Conservation (phyloP, 1,140 invertebrate genomes). For the Sinella curviseta region DNA sequence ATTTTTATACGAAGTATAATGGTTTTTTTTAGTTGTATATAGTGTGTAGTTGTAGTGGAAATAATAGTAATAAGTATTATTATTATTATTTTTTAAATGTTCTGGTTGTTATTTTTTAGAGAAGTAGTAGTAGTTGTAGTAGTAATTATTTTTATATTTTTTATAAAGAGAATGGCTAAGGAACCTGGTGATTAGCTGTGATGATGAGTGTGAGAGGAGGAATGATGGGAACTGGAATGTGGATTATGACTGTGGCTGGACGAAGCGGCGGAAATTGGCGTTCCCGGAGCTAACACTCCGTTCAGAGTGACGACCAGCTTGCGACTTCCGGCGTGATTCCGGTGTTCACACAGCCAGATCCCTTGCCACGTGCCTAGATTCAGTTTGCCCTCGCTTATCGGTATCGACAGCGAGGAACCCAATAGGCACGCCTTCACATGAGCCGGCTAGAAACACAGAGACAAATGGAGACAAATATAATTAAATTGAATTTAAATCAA, state of each 20-base stretch:
- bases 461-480: conserved; percentile 38
- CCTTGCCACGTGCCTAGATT: conserved; percentile 94
- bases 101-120: no score
- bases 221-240: conserved; percentile 23
- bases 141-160: not conserved
- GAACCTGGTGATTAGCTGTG: conserved; percentile 30
- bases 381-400: conserved; percentile 91
- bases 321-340: conserved; percentile 88
- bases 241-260: conserved; percentile 27
- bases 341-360: conserved; percentile 95
- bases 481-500: not conserved
- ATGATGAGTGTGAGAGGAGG: conserved; percentile 26
- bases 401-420: conserved; percentile 90
- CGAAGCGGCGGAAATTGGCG: conserved; percentile 46
- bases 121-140: not conserved
- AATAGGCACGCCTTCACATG: conserved; percentile 96
- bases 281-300: conserved; percentile 66
- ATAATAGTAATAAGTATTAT: no score
- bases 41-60: no score
- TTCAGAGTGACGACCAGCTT: conserved; percentile 89
- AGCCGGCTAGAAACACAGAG: conserved; percentile 76
- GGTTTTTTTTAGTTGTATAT: no score
- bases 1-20: no score
- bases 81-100: not conserved
- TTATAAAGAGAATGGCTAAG: conserved; percentile 21